Base-by-base conservation (phyloP, 1,140 invertebrate species). In the Sesamia nonagrioides region DNA sequence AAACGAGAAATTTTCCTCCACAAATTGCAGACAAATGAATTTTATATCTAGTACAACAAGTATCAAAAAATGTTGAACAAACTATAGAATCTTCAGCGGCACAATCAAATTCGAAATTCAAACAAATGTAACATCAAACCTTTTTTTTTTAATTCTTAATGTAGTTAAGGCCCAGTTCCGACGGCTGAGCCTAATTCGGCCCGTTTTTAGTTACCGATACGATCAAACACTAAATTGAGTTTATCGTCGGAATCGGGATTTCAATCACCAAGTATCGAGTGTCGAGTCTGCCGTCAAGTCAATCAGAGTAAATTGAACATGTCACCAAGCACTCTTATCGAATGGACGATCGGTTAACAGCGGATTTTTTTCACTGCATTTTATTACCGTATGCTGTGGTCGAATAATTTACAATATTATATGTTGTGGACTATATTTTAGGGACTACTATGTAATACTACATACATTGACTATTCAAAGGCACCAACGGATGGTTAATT, bases 301-400 rank as follows among this genome's bases (percentile, higher is more conserved):
- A 88, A 89, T 89, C 87, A 89, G 82, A 77, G 71, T 76, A 86
- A 88, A 89, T 89, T 88, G 84, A 84, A 88, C 84, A 83, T 84
- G 88, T 89, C 85, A 86, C 60, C 79, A 78, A 77, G 72, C 75
- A 50, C 85, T 78, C 73, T 78, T 85, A 84, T 87, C 82, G 81
- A 85, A 83, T 77, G 69, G 74, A 77, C 66, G 52, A 50, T 56
- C 72, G 17, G 13, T 74, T 74, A 48, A 35, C 35, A 40, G 18
- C 13, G 37, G 50, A 18, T 45, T 45, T 72, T 77, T 40, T 54
- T 6, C 37, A 61, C 15, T 27, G 45, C 17, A 66, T 40, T 68
- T 60, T 56, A 54, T 77, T 4, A 68, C 52, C 48, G 42, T 48
- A 60, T 45, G 56, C 18, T 45, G 37, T 48, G 13, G 56, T 75